phyloP scores from a whole-genome alignment of 1,140 invertebrate species.

The Helicorthomorpha holstii region DNA sequence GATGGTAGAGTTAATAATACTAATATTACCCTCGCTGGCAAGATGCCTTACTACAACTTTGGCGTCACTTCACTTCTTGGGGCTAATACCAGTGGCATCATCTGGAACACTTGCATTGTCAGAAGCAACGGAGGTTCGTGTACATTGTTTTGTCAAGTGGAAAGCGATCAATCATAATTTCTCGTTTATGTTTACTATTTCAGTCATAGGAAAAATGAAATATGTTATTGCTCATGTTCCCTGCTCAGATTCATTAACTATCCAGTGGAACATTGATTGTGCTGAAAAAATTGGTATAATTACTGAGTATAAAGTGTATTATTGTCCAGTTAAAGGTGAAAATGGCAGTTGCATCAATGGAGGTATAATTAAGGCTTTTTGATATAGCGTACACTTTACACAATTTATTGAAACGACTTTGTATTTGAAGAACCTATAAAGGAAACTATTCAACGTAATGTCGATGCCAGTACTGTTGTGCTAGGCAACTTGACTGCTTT shows the following conservation, averaged over 20 bases:
- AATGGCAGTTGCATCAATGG: too few species aligned
- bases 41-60: slow-evolving; percentile 37
- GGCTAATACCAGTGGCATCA: slow-evolving; percentile 47
- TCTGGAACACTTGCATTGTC: slow-evolving; percentile 55
- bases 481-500: too few species aligned
- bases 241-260: slow-evolving; percentile 37
- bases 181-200: slow-evolving; percentile 7
- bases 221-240: slow-evolving; percentile 39
- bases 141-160: neutral
- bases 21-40: slow-evolving; percentile 29
- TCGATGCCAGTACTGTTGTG: too few species aligned
- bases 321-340: slow-evolving; percentile 31
- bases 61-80: slow-evolving; percentile 50
- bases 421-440: too few species aligned
- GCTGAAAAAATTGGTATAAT: slow-evolving; percentile 43
- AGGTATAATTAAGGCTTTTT: too few species aligned
- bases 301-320: slow-evolving; percentile 44
- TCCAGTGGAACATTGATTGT: slow-evolving; percentile 52
- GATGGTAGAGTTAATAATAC: slow-evolving; percentile 27
- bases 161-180: neutral
- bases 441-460: too few species aligned
- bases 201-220: slow-evolving; percentile 44
- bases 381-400: too few species aligned
- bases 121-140: slow-evolving; percentile 38
- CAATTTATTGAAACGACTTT: too few species aligned